phyloP scores from a whole-genome alignment of 1,140 invertebrate species.

The Cotesia typhae region DNA sequence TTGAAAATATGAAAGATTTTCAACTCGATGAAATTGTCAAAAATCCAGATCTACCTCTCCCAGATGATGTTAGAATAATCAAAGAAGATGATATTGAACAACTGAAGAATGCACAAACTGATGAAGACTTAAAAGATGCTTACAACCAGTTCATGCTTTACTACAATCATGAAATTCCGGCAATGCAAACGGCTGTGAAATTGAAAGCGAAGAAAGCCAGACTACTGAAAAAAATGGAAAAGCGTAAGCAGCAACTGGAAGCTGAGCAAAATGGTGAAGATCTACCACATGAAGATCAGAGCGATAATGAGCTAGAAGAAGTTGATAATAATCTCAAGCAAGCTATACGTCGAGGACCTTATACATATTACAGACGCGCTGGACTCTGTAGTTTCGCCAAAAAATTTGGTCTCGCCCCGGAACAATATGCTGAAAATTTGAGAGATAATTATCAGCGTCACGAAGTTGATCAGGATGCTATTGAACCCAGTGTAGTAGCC shows the following conservation, averaged over 20 bases:
- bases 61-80: slow-evolving; percentile 83
- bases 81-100: slow-evolving; percentile 89
- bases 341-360: slow-evolving; percentile 85
- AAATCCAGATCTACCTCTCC: slow-evolving; percentile 80
- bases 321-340: slow-evolving; percentile 79
- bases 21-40: slow-evolving; percentile 87
- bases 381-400: slow-evolving; percentile 87
- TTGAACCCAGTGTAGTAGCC: slow-evolving; percentile 83
- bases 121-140: slow-evolving; percentile 91
- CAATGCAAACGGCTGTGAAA: slow-evolving; percentile 79
- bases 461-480: slow-evolving; percentile 91
- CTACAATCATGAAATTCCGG: slow-evolving; percentile 85
- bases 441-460: slow-evolving; percentile 95
- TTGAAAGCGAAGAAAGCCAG: slow-evolving; percentile 70
- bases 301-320: slow-evolving; percentile 66
- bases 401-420: slow-evolving; percentile 93
- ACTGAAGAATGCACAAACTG: slow-evolving; percentile 81
- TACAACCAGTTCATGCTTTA: slow-evolving; percentile 94
- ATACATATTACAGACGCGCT: slow-evolving; percentile 84
- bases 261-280: slow-evolving; percentile 73
- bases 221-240: slow-evolving; percentile 61
- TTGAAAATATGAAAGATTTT: slow-evolving; percentile 93
- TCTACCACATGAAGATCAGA: slow-evolving; percentile 63
- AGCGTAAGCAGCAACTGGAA: slow-evolving; percentile 53
- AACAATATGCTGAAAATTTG: slow-evolving; percentile 97